These are phyloP conservation scores for Sycophila texana DNA, from an alignment of 2,888 invertebrate species.

Conservation along the genomic window DNA sequence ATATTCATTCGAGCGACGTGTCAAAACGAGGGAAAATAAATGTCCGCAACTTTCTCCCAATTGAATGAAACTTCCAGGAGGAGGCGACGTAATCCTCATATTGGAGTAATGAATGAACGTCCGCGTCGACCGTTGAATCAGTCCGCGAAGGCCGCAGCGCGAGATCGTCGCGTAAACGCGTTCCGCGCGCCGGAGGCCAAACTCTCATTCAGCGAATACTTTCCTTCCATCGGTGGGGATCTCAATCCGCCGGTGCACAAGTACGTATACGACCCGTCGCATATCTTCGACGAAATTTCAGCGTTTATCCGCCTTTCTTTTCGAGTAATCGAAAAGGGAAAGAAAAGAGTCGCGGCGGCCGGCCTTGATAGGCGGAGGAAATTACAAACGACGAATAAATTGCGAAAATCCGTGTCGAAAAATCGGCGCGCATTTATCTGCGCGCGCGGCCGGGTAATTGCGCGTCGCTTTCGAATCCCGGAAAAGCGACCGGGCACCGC, in stretches of 20 bases:
- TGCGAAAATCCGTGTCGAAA: slow-evolving; percentile 55
- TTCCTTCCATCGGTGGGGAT: slow-evolving; percentile 67
- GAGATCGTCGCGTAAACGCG: slow-evolving; percentile 3
- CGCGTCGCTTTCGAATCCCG: slow-evolving; percentile 41
- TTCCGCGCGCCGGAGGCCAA: slow-evolving; percentile 55
- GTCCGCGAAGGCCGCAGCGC: not conserved
- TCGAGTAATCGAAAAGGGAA: not conserved
- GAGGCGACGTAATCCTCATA: too few species aligned
- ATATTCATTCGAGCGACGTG: too few species aligned
- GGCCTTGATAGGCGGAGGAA: too few species aligned
- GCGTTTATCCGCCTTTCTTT: not conserved
- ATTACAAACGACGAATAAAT: slow-evolving; percentile 24
- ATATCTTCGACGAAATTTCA: not conserved
- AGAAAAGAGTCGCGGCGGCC: too few species aligned
- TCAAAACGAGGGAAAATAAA: too few species aligned
- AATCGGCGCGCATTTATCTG: slow-evolving; percentile 46
- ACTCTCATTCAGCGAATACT: slow-evolving; percentile 73
- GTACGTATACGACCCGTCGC: not conserved
- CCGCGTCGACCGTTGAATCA: slow-evolving; percentile 10
- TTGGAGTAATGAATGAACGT: not conserved
- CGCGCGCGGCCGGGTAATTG: slow-evolving; percentile 8
- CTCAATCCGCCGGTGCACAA: too few species aligned
- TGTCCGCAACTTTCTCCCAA: too few species aligned
- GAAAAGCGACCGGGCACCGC: slow-evolving; percentile 22
- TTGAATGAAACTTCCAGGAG: too few species aligned